phyloP scores from a whole-genome alignment of 2,797 vertebrate species.

The Pitangus sulphuratus region DNA sequence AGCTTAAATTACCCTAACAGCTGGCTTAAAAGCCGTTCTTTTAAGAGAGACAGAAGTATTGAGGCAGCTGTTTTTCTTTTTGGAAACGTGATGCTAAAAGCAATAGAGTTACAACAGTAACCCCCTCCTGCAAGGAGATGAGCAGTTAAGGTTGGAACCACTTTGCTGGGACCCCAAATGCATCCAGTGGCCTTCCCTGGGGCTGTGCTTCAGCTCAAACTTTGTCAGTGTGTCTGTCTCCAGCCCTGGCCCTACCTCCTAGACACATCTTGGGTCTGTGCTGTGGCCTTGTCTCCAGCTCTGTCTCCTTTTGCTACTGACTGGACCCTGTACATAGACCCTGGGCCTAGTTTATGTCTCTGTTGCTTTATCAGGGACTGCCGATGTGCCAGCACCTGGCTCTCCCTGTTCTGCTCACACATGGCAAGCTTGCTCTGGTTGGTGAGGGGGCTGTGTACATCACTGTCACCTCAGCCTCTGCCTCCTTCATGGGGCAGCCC shows the following conservation, averaged over 20 bases:
- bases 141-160: not conserved
- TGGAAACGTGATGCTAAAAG: not conserved
- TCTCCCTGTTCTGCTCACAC: not conserved
- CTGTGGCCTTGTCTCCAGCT: not conserved
- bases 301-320: not conserved
- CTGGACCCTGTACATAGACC: not conserved
- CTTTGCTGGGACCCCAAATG: fast-evolving
- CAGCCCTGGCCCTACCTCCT: not conserved
- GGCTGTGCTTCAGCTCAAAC: not conserved
- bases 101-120: constrained; percentile 19
- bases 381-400: not conserved
- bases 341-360: not conserved
- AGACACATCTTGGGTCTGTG: no score
- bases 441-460: not conserved
- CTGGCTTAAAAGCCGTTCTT: constrained; percentile 8
- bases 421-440: fast-evolving
- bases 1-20: constrained; percentile 49
- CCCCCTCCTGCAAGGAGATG: not conserved
- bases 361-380: not conserved
- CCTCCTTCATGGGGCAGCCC: not conserved
- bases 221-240: not conserved
- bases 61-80: constrained; percentile 54
- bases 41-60: not conserved
- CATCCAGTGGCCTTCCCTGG: not conserved
- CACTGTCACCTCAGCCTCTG: fast-evolving